These are phyloP conservation scores for Gryon sp. DNA, from an alignment of 1,140 invertebrate genomes.

Conservation along the genomic window DNA sequence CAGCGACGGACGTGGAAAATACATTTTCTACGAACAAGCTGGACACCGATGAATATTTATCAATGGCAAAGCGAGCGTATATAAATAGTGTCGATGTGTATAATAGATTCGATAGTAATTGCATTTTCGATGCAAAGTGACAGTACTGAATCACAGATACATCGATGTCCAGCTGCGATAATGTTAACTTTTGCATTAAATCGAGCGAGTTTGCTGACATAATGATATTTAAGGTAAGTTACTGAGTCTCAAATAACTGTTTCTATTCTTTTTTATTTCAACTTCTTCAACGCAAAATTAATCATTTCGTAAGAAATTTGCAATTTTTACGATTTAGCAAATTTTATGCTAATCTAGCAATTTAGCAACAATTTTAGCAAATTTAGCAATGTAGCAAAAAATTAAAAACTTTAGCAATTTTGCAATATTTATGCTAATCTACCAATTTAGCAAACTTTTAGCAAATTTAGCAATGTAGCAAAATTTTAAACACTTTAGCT, in stretches of 20 bases:
- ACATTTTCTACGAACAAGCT: slow-evolving; percentile 11
- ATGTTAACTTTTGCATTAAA: slow-evolving; percentile 65
- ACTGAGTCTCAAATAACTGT: slow-evolving; percentile 65
- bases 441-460: too few relatives aligned
- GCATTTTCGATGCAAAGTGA: slow-evolving; percentile 67
- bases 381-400: too few relatives aligned
- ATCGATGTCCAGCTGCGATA: slow-evolving; percentile 73
- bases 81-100: slow-evolving; percentile 1
- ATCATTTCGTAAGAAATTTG: too few relatives aligned
- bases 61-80: slow-evolving; percentile 12
- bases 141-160: slow-evolving; percentile 66
- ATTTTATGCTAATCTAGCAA: too few relatives aligned
- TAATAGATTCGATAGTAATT: slow-evolving; percentile 45
- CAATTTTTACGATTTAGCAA: too few relatives aligned
- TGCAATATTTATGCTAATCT: too few relatives aligned
- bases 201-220: slow-evolving; percentile 59
- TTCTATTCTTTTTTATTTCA: slow-evolving; percentile 69
- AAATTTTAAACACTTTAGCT: too few relatives aligned
- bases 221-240: slow-evolving; percentile 64
- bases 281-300: neutral
- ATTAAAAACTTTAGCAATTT: too few relatives aligned
- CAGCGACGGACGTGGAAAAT: slow-evolving; percentile 15
- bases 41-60: slow-evolving; percentile 44
- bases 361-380: too few relatives aligned
- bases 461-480: too few relatives aligned